These are phyloP conservation scores for Eonycteris spelaea DNA, from an alignment of 2,113 vertebrate species.

Conservation along the genomic window DNA sequence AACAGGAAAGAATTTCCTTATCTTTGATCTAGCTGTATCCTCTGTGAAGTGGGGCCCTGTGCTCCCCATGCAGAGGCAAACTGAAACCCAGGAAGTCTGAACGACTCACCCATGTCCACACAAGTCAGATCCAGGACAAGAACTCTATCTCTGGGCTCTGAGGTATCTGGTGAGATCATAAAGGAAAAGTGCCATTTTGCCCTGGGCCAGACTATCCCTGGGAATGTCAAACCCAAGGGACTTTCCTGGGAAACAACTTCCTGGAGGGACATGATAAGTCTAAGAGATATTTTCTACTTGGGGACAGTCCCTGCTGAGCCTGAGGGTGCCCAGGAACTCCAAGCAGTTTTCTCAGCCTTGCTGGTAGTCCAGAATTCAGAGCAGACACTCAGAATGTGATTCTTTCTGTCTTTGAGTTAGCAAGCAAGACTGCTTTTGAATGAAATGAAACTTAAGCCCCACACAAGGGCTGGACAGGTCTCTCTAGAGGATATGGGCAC, in stretches of 20 bases:
- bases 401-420: not conserved
- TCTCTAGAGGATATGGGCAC: not conserved
- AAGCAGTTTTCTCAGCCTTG: not conserved
- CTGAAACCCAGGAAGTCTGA: not conserved
- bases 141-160: not conserved
- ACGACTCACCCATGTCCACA: not conserved
- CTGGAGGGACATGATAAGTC: not conserved
- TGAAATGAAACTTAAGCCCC: not conserved
- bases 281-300: not conserved
- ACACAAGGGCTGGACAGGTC: no score
- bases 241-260: conserved; percentile 40
- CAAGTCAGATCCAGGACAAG: not conserved
- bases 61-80: not conserved
- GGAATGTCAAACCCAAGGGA: conserved; percentile 1
- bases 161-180: not conserved
- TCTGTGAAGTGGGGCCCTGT: not conserved
- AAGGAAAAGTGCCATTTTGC: not conserved
- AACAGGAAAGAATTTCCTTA: not conserved
- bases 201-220: not conserved
- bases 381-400: not conserved
- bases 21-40: not conserved
- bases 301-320: not conserved
- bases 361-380: not conserved
- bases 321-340: not conserved
- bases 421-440: not conserved